Percentiles rank a stretch among this genome's conserved stretches.
These are phyloP conservation scores for Hydrozoanthus tunicans DNA, from an alignment of 64 coral and sea anemone genomes.

Conservation along the genomic window DNA sequence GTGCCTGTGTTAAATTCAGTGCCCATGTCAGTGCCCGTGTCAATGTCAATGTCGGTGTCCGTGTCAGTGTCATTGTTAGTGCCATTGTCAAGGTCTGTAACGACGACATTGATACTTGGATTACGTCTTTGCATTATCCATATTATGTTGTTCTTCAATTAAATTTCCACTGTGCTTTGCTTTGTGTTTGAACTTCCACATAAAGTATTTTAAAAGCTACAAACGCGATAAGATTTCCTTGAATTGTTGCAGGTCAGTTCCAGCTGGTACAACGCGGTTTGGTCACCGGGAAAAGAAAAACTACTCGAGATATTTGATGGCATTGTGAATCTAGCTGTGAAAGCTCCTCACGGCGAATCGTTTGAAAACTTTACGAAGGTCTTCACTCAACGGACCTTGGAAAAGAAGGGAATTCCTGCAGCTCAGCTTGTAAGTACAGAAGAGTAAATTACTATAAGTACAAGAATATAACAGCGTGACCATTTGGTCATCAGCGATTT, in stretches of 20 bases:
- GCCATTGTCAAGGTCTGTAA: too few species aligned
- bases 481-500: too few species aligned
- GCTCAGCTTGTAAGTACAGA: conserved; percentile 49
- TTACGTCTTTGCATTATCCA: too few species aligned
- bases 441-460: background rate
- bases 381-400: conserved; percentile 24
- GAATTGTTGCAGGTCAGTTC: background rate
- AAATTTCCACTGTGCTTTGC: too few species aligned
- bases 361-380: conserved; percentile 42
- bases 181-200: too few species aligned
- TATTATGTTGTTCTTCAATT: too few species aligned
- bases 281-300: conserved; percentile 60
- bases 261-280: conserved; percentile 57
- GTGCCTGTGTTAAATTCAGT: too few species aligned
- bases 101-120: too few species aligned
- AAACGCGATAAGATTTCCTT: background rate
- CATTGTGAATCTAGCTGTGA: conserved; percentile 75
- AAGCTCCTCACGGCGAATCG: conserved; percentile 13
- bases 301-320: conserved; percentile 77
- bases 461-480: background rate
- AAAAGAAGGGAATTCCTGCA: conserved; percentile 44
- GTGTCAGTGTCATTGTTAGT: too few species aligned
- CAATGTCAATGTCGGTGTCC: too few species aligned
- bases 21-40: too few species aligned
- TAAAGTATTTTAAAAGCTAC: too few species aligned